Conservation (phyloP, 1,140 invertebrate species). For the Ceratosolen solmsi region DNA sequence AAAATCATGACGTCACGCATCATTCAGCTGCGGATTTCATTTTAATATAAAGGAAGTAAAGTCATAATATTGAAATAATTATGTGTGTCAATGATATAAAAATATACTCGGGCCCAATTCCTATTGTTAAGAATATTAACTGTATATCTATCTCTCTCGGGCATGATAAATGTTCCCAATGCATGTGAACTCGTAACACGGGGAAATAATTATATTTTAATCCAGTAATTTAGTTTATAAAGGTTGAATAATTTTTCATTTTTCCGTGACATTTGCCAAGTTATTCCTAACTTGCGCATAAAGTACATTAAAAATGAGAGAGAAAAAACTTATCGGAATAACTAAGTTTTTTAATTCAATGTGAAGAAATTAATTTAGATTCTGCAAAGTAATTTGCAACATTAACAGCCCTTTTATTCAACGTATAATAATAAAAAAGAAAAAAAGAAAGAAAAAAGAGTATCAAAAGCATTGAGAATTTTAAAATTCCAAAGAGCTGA, state of each 20-base stretch:
- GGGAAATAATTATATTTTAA: background rate
- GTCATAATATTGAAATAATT: background rate
- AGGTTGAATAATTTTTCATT: background rate
- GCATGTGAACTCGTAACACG: background rate
- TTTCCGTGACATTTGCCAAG: background rate
- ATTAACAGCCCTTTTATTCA: background rate
- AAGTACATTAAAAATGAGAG: background rate
- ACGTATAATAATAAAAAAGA: background rate
- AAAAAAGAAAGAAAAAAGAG: background rate
- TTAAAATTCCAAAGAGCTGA: constrained; percentile 5
- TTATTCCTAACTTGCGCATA: background rate
- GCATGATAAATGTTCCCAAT: constrained; percentile 5
- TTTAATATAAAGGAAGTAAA: constrained; percentile 1
- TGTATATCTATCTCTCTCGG: background rate
- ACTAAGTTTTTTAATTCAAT: background rate
- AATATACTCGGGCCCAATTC: background rate
- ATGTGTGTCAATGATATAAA: background rate
- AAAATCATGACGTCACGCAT: background rate
- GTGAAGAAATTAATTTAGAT: background rate
- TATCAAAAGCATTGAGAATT: background rate
- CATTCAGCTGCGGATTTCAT: background rate
- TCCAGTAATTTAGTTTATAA: background rate
- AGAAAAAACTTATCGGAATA: background rate
- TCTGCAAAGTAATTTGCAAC: background rate
- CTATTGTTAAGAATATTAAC: background rate